Percentiles rank a stretch among this genome's conserved stretches.
Evolutionary conservation across 2,113 vertebrate genomes (phyloP).

Genomic region (Ctenomys sociabilis): DNA sequence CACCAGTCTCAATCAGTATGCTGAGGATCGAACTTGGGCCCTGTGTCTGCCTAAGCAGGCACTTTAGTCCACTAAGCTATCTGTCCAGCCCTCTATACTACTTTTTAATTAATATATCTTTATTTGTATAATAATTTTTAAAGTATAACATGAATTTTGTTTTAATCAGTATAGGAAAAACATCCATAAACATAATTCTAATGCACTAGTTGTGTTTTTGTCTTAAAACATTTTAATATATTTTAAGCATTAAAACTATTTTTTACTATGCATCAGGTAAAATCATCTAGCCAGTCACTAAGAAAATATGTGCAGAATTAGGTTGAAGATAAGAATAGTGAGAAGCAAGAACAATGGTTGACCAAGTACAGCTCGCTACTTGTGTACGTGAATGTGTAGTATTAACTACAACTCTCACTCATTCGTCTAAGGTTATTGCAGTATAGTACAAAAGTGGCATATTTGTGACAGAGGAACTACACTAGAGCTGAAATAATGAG

Average conservation of each 20-base stretch:
- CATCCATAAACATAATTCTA: background rate
- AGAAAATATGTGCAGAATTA: background rate
- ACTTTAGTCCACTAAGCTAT: too few relatives aligned
- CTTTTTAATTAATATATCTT: background rate
- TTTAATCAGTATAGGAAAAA: background rate
- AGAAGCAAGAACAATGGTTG: background rate
- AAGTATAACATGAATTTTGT: constrained; percentile 5
- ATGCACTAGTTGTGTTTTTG: background rate
- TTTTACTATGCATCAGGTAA: background rate
- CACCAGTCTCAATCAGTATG: too few relatives aligned
- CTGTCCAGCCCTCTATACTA: background rate
- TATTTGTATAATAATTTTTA: background rate
- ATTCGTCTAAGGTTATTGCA: background rate
- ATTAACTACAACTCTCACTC: background rate
- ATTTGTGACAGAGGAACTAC: background rate
- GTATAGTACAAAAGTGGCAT: background rate
- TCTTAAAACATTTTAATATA: background rate
- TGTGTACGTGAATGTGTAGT: background rate
- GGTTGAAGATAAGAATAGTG: background rate
- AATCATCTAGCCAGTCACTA: background rate
- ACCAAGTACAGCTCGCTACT: background rate
- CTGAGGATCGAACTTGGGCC: too few relatives aligned
- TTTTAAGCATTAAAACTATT: background rate
- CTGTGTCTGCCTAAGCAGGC: too few relatives aligned
- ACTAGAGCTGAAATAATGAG: background rate